phyloP scores from a whole-genome alignment of 2,888 invertebrate genomes.

The Stratiomys singularior region DNA sequence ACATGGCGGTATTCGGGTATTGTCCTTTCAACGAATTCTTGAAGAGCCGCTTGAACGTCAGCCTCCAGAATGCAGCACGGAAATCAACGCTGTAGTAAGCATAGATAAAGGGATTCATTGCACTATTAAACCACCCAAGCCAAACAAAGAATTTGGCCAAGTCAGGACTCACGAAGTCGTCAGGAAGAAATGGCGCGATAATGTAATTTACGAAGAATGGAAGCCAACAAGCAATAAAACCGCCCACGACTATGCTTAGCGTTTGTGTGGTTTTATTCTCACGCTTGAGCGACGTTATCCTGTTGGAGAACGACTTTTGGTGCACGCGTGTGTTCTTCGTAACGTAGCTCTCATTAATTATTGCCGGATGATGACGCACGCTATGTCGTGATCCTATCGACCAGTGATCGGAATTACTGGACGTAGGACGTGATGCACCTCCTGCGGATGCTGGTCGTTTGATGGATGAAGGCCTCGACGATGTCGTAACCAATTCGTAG shows the following conservation, averaged over 20 bases:
- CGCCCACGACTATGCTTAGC: slow-evolving; percentile 87
- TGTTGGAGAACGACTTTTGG: slow-evolving; percentile 63
- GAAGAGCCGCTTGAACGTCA: slow-evolving; percentile 69
- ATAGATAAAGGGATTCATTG: slow-evolving; percentile 91
- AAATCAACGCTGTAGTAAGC: slow-evolving; percentile 91
- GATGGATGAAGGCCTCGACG: slow-evolving; percentile 57
- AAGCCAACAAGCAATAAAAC: slow-evolving; percentile 88
- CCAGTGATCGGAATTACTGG: slow-evolving; percentile 53
- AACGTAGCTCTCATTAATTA: slow-evolving; percentile 56
- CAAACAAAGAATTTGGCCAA: slow-evolving; percentile 84
- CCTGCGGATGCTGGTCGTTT: slow-evolving; percentile 50
- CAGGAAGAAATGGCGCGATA: slow-evolving; percentile 81
- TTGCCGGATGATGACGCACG: slow-evolving; percentile 46
- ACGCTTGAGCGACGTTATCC: slow-evolving; percentile 69
- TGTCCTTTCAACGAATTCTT: slow-evolving; percentile 60
- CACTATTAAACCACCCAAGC: slow-evolving; percentile 91
- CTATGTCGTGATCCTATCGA: slow-evolving; percentile 51
- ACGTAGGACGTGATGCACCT: slow-evolving; percentile 49
- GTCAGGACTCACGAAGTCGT: slow-evolving; percentile 69
- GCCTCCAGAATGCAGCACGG: slow-evolving; percentile 85
- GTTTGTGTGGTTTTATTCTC: slow-evolving; percentile 91
- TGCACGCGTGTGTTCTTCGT: slow-evolving; percentile 57
- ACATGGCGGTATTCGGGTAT: slow-evolving; percentile 63
- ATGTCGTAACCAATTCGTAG: slow-evolving; percentile 61
- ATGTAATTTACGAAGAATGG: slow-evolving; percentile 88